phyloP scores from a whole-genome alignment of 2,797 vertebrate species.

The Diglossa cyanea region DNA sequence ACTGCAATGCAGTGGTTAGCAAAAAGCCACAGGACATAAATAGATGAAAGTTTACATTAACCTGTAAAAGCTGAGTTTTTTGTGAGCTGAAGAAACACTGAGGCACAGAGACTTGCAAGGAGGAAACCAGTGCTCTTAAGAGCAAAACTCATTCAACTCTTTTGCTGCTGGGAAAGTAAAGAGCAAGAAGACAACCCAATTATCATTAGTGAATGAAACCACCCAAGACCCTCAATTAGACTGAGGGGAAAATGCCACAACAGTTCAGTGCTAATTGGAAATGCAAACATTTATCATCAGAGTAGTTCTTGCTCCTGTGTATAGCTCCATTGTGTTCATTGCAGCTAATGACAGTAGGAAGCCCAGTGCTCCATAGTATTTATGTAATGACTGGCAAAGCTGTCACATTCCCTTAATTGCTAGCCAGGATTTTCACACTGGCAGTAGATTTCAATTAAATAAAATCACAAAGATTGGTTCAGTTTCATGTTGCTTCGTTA shows the following conservation, averaged over 20 bases:
- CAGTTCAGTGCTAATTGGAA: constrained; percentile 46
- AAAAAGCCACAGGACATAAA: neutral
- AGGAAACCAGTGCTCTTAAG: neutral
- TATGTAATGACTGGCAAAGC: constrained; percentile 34
- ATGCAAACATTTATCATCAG: constrained; percentile 40
- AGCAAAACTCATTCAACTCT: neutral
- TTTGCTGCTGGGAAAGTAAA: neutral
- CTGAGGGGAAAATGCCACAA: neutral
- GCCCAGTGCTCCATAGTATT: neutral
- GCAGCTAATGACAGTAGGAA: constrained; percentile 27
- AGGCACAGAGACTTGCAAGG: neutral
- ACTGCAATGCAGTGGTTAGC: neutral
- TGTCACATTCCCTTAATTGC: constrained; percentile 33
- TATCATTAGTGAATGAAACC: neutral
- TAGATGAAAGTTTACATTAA: neutral
- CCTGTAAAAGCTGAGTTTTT: neutral
- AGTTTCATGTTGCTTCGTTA: neutral
- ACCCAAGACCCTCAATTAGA: constrained; percentile 11
- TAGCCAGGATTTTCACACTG: neutral
- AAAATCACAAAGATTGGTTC: neutral
- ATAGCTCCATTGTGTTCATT: constrained; percentile 18
- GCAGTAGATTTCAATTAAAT: constrained; percentile 8
- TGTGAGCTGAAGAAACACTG: neutral
- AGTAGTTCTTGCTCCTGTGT: neutral
- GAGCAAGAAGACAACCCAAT: neutral